A percentile compares a stretch with the other conserved stretches of the same genome.
phyloP scores from a whole-genome alignment of 2,113 vertebrate genomes.

The Rhadina sibilatrix region DNA sequence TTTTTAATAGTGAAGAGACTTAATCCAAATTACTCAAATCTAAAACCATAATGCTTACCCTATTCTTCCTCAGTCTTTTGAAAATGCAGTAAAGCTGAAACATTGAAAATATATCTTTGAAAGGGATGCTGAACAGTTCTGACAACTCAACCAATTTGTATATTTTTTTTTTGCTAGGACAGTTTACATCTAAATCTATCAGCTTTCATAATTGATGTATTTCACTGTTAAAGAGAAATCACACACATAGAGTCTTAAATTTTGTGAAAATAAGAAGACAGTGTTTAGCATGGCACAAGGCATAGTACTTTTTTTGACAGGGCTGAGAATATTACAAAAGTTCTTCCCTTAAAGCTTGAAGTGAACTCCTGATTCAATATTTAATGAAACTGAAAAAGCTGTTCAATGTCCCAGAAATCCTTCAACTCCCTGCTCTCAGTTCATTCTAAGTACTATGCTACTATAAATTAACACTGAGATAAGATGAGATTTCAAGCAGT shows the following conservation, averaged over 20 bases:
- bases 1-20: background rate
- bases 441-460: conserved; percentile 30
- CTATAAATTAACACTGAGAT: conserved; percentile 13
- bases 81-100: background rate
- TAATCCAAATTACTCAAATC: background rate
- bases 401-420: conserved; percentile 25
- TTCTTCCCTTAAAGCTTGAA: background rate
- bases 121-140: background rate
- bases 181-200: conserved; percentile 33
- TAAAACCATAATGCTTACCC: background rate
- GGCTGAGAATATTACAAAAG: background rate
- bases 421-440: background rate
- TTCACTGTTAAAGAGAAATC: background rate
- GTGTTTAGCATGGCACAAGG: background rate
- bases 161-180: background rate
- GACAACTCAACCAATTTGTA: background rate
- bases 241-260: background rate
- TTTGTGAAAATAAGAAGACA: conserved; percentile 8
- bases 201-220: background rate
- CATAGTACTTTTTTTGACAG: background rate
- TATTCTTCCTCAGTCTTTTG: background rate
- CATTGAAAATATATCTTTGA: background rate
- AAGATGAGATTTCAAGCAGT: conserved; percentile 24
- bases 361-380: conserved; percentile 43
- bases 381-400: conserved; percentile 51